These are phyloP conservation scores for Prunella strophiata DNA, from an alignment of 2,797 vertebrate genomes.

Conservation along the genomic window DNA sequence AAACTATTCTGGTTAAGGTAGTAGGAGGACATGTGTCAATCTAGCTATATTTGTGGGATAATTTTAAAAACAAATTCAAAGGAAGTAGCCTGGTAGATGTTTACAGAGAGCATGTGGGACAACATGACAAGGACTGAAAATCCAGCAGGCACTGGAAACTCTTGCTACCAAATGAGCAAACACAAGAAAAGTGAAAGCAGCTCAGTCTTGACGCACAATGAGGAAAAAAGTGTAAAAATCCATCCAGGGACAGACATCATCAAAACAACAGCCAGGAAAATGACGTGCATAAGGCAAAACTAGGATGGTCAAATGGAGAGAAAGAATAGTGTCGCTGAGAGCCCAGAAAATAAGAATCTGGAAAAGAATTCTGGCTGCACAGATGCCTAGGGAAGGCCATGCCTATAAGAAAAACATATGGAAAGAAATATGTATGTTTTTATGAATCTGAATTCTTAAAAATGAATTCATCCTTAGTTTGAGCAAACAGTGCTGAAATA, in stretches of 20 bases:
- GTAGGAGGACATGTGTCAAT: conserved; percentile 67
- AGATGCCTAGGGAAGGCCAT: neutral
- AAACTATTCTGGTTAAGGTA: conserved; percentile 45
- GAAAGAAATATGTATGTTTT: neutral
- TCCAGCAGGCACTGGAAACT: neutral
- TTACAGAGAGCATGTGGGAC: conserved; percentile 8
- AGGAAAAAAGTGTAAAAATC: neutral
- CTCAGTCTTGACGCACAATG: neutral
- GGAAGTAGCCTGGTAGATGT: conserved; percentile 23
- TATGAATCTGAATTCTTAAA: neutral
- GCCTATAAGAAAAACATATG: neutral
- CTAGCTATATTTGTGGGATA: neutral
- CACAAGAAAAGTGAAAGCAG: neutral
- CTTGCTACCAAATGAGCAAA: conserved; percentile 32
- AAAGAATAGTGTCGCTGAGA: neutral
- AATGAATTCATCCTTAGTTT: neutral
- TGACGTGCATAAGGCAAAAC: neutral
- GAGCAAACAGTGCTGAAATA: neutral
- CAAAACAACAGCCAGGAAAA: neutral
- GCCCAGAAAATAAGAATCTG: neutral
- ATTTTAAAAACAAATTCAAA: conserved; percentile 18
- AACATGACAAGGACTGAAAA: neutral
- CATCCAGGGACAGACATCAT: neutral
- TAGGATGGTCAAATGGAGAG: neutral
- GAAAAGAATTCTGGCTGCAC: neutral